A percentile compares a stretch with the other conserved stretches of the same genome.
Evolutionary conservation across 2,888 invertebrate species (phyloP).

Genomic region (Baccha elongata): DNA sequence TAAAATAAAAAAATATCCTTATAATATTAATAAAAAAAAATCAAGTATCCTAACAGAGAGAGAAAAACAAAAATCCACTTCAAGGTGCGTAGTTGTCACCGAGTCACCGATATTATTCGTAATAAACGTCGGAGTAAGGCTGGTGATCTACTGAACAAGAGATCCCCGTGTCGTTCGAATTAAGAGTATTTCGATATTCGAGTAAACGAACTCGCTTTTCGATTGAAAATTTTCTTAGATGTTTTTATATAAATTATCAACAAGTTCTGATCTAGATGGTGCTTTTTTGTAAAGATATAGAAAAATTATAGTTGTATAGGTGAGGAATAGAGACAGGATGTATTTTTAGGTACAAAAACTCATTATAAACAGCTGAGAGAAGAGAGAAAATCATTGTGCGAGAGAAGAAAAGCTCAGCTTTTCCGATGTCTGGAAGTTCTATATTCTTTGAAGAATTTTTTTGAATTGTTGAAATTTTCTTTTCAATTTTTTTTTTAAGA

Average conservation of each 20-base stretch:
- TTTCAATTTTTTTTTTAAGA: background rate
- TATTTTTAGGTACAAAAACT: conserved; percentile 68
- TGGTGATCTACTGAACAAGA: conserved; percentile 84
- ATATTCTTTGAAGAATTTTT: conserved; percentile 14
- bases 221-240: conserved; percentile 47
- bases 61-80: conserved; percentile 73
- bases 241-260: conserved; percentile 49
- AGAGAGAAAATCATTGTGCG: conserved; percentile 15
- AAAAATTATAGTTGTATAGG: conserved; percentile 12
- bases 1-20: conserved; percentile 17
- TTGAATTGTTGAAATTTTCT: background rate
- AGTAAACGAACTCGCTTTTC: conserved; percentile 69
- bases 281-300: conserved; percentile 46
- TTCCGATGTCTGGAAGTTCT: conserved; percentile 57
- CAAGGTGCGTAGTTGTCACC: conserved; percentile 82
- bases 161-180: conserved; percentile 83
- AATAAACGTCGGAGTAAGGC: conserved; percentile 83
- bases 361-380: conserved; percentile 62
- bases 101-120: conserved; percentile 82
- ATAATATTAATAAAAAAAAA: conserved; percentile 13
- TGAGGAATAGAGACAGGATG: conserved; percentile 47
- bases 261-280: conserved; percentile 37
- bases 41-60: conserved; percentile 65
- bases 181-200: conserved; percentile 82
- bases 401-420: conserved; percentile 54